Evolutionary conservation across 2,113 vertebrate species (phyloP), one percentile per base, ranked within the genome.

Genomic region (Peucedramus taeniatus): DNA sequence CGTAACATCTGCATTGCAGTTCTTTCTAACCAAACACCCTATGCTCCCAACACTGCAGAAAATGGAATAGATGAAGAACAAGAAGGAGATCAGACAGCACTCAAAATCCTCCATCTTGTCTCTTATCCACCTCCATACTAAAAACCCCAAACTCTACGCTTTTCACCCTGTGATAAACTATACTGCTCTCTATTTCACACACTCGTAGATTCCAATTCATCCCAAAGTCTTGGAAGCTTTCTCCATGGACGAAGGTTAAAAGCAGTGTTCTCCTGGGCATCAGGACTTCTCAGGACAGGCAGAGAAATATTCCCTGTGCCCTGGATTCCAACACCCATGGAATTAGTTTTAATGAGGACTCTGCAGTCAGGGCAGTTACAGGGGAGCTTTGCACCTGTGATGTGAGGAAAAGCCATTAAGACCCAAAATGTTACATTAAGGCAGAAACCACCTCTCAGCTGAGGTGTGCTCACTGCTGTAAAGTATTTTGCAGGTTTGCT

Each of bases 341-440:
- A 7, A 49, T 1, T 47, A 28, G 28, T 60, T 90, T 88, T 30
- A 37, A 53, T 37, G 59, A 76, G 63, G 50, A 30, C 7, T 79
- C 80, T 68, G 53, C 75, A 83, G 3, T 82, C 70, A 23, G 0
- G 13, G 49, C 33, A 78, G 30, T 31, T 71, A 18, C 22, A 66
- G 9, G 14, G 42, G 14, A 57, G 14, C 39, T 87, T 33, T 42
- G n/a, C 26, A 35, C 0, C 0, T 33, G 7, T 6, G 14, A 5
- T 61, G 30, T 27, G 16, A 24, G 16, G 27, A 8, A 61, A 68
- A 84, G 44, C 56, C 33, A 5, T 50, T 74, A n/a, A 76, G 49
- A n/a, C 24, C 10, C 3, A 5, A 68, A 89, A 39, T 40, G 17
- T 31, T 76, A 18, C 37, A 35, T 61, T 19, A 45, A 79, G 37